phyloP scores from a whole-genome alignment of 2,113 vertebrate genomes.

The Monarcha castaneiventris region DNA sequence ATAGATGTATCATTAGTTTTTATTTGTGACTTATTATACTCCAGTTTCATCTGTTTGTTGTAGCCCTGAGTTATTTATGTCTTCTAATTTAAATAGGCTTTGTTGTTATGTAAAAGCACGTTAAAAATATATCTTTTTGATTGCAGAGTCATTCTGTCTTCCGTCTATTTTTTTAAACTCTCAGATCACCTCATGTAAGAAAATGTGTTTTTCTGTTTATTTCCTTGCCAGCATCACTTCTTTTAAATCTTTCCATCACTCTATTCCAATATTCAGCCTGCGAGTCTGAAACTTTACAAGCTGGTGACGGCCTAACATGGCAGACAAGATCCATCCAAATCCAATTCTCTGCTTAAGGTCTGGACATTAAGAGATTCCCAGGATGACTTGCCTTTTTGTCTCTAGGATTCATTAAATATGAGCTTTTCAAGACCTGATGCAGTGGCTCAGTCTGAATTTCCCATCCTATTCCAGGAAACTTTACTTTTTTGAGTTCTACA shows the following conservation, averaged over 20 bases:
- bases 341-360: not conserved
- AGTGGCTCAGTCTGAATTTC: not conserved
- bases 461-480: not conserved
- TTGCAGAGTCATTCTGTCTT: not conserved
- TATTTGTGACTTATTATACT: not conserved
- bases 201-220: not conserved
- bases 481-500: not conserved
- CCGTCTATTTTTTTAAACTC: not conserved
- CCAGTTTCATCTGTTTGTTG: not conserved
- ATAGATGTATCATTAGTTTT: not conserved
- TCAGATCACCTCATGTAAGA: not conserved
- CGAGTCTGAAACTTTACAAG: not conserved
- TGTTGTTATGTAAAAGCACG: not conserved
- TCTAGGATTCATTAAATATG: not conserved
- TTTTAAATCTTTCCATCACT: not conserved
- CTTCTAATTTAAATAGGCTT: not conserved
- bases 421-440: not conserved
- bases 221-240: not conserved
- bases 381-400: not conserved
- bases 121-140: not conserved
- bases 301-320: not conserved
- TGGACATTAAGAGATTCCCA: not conserved
- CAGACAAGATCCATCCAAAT: constrained; percentile 38
- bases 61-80: not conserved
- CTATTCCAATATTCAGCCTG: not conserved